Base-by-base conservation (phyloP, 2,888 invertebrate species). In the Drosophila bunnanda region DNA sequence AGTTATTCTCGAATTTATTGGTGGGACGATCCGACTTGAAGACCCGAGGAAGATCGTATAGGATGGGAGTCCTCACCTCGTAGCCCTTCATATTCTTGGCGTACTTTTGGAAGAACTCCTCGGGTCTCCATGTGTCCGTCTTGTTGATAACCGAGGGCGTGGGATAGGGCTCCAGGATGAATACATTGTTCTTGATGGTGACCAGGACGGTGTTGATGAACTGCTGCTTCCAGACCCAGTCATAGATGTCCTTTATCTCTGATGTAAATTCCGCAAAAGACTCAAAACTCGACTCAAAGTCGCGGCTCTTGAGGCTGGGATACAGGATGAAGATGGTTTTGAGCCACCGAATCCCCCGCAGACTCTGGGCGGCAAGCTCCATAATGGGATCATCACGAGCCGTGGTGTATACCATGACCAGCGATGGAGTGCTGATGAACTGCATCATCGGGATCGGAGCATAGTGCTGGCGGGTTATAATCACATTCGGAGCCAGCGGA, bases 31-130 rank as follows among this genome's bases (percentile, higher is more conserved):
- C 75, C 8, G 61, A 38, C 9, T 73, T 75, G 39, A 91, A 91
- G 0, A 91, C 90, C 1, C 91, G 72, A 0, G 91, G 91, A 58
- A 91, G 17, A 53, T 91, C 91, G 32, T 78, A 75, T 1, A 79
- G 58, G 0, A 90, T 62, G 7, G 90, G 86, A 0, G 90, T 81
- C 5, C 59, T 65, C 6, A 91, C 34, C 10, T 59, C 32, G 57
- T 90, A 91, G 4, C 90, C 90, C 34, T 76, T 77, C 53, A 90
- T 82, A 41, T 90, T 54, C 4, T 20, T 36, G 8, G 25, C 17
- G 41, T 74, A 57, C 0, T 68, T 53, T 6, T 56, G 20, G 44
- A 89, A 89, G 22, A 90, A 80, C 22, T 90, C 85, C 0, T 13
- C 39, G 0, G 58, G 57, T 1, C 12, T 28, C 90, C 90, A 91